phyloP scores from a whole-genome alignment of 2,113 vertebrate species.

The Hydrolagus affinis region DNA sequence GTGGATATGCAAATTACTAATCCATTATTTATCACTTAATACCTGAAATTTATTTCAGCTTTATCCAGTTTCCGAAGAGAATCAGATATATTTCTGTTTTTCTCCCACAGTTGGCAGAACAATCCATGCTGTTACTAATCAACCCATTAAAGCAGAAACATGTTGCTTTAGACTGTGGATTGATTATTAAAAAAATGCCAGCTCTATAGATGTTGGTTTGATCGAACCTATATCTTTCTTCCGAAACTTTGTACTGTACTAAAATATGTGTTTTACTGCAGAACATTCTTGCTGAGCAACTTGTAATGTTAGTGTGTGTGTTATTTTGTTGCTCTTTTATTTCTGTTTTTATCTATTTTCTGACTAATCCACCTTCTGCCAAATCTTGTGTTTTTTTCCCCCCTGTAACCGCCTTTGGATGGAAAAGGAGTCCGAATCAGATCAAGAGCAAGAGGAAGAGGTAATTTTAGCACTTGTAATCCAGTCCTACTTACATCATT shows the following conservation, averaged over 20 bases:
- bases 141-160: background rate
- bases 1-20: too few relatives aligned
- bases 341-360: slow-evolving; percentile 18
- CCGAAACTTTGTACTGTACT: slow-evolving; percentile 31
- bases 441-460: slow-evolving; percentile 91
- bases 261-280: slow-evolving; percentile 26
- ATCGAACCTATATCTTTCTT: slow-evolving; percentile 35
- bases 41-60: too few relatives aligned
- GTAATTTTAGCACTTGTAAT: slow-evolving; percentile 60
- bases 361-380: slow-evolving; percentile 52
- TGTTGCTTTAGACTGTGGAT: background rate
- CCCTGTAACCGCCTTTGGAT: slow-evolving; percentile 62
- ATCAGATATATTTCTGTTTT: background rate
- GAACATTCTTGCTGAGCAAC: background rate
- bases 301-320: background rate
- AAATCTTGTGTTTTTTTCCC: slow-evolving; percentile 51
- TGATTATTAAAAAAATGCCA: background rate
- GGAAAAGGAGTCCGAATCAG: slow-evolving; percentile 91
- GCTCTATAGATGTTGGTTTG: background rate
- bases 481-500: slow-evolving; percentile 17
- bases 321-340: slow-evolving; percentile 7
- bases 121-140: background rate
- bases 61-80: too few relatives aligned
- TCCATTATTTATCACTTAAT: too few relatives aligned
- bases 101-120: background rate